phyloP scores from a whole-genome alignment of 92 coral and sea anemone genomes.

The Isaurus tuberculatus region DNA sequence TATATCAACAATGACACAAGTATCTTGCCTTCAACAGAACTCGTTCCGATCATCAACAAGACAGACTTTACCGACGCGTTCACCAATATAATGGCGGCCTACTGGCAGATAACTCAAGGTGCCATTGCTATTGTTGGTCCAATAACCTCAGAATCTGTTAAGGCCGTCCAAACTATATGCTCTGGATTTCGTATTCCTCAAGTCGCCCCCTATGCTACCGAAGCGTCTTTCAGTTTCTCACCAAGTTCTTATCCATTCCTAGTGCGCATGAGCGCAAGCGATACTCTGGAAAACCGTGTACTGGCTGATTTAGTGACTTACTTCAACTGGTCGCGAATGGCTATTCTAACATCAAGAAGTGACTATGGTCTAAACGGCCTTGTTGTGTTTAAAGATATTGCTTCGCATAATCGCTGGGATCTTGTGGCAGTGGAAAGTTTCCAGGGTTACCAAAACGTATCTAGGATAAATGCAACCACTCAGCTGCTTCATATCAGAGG shows the following conservation, averaged over 20 bases:
- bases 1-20: slow-evolving; percentile 75
- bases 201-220: slow-evolving; percentile 86
- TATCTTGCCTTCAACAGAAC: slow-evolving; percentile 69
- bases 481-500: slow-evolving; percentile 79
- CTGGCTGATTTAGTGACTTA: slow-evolving; percentile 75
- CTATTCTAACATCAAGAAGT: slow-evolving; percentile 79
- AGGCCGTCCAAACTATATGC: slow-evolving; percentile 74
- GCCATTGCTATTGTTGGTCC: slow-evolving; percentile 84
- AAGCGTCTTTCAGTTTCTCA: slow-evolving; percentile 77
- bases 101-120: slow-evolving; percentile 80
- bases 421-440: slow-evolving; percentile 81
- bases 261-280: slow-evolving; percentile 86
- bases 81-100: slow-evolving; percentile 72
- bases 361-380: slow-evolving; percentile 82
- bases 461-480: slow-evolving; percentile 72
- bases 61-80: slow-evolving; percentile 73
- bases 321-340: slow-evolving; percentile 85
- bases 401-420: slow-evolving; percentile 82
- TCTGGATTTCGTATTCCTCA: slow-evolving; percentile 84
- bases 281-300: slow-evolving; percentile 72
- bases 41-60: slow-evolving; percentile 64
- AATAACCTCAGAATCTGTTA: slow-evolving; percentile 71
- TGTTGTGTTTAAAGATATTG: slow-evolving; percentile 79
- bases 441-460: slow-evolving; percentile 66
- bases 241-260: slow-evolving; percentile 68